Base-by-base conservation (phyloP, 2,888 invertebrate genomes). In the Melieria picta region DNA sequence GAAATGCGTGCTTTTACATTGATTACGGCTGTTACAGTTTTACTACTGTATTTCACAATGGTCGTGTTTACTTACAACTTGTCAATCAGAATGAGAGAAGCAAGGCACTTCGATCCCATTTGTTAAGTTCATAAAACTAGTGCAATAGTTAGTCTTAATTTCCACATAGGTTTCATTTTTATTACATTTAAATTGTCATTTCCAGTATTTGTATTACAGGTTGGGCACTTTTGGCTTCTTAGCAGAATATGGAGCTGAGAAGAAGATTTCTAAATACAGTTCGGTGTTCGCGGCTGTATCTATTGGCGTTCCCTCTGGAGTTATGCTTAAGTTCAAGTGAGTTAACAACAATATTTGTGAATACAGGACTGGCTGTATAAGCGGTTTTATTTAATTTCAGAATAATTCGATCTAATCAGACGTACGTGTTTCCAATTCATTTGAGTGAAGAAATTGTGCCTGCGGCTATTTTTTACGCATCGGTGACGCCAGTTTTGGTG, bases 391-490 rank as follows among this genome's bases (percentile, higher is more conserved):
- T n/a, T 66, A 47, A 43, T 58, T 69, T 30, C 84, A 96, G 95
- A 88, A 89, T 98, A 83, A 91, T 91, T 13, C 91, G 97, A 77
- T 95, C 96, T 1, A 93, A 93, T 68, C 98, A 98, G 87, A 92
- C 93, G 0, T 95, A 96, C 81, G 89, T 93, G 46, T 93, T 98
- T 79, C 97, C 97, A 0, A 94, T 98, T 76, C 94, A 95, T 79
- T 87, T 98, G 42, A 95, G 96, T 79, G 97, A 98, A 81, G 95
- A 96, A 82, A 89, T 98, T 30, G 89, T 95, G 81, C 95, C 97
- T 0, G 93, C 94, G 30, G 95, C 98, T 0, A 89, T 98, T 56
- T 95, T 98, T 85, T 98, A 98, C 84, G 98, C 97, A 10, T 95
- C 97, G 0, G 88, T 96, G 0, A 90, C 94, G n/a, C 98, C 98